phyloP scores from a whole-genome alignment of 1,140 invertebrate species.

The Adoxophyes honmai region DNA sequence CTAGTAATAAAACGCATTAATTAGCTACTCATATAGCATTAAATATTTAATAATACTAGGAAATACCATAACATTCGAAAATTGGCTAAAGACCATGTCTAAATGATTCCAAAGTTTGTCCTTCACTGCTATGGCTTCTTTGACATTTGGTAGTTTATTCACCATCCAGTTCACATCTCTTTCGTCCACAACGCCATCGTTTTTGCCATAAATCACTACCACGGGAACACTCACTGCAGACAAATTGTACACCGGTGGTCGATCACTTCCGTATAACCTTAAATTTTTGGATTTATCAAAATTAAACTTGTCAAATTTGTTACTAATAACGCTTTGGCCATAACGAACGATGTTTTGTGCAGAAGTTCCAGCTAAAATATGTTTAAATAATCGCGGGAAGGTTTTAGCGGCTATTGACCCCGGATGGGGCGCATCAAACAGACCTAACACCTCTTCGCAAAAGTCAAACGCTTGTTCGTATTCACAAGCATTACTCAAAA shows the following conservation, averaged over 20 bases:
- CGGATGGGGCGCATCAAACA: not conserved
- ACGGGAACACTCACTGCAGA: constrained; percentile 77
- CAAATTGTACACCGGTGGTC: constrained; percentile 79
- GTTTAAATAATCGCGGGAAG: not conserved
- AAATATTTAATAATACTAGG: not conserved
- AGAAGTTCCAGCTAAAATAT: constrained; percentile 74
- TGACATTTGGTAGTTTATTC: not conserved
- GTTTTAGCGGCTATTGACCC: not conserved
- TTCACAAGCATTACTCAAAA: not conserved
- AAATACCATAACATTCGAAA: not conserved
- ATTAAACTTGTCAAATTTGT: constrained; percentile 77
- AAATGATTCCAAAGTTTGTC: not conserved
- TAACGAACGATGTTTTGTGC: constrained; percentile 76
- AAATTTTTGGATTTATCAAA: constrained; percentile 74
- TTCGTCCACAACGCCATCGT: constrained; percentile 76
- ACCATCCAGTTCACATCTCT: not conserved
- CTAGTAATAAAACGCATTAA: no score
- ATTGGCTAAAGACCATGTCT: not conserved
- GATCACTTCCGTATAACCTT: constrained; percentile 71
- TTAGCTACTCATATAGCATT: not conserved
- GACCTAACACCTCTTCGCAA: not conserved
- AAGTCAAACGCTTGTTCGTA: not conserved
- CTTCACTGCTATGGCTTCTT: not conserved
- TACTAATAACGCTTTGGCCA: constrained; percentile 37
- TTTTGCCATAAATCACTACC: constrained; percentile 78